Percentiles rank a stretch among this genome's conserved stretches.
phyloP scores from a whole-genome alignment of 2,113 vertebrate species.

The Cyrtonyx montezumae region DNA sequence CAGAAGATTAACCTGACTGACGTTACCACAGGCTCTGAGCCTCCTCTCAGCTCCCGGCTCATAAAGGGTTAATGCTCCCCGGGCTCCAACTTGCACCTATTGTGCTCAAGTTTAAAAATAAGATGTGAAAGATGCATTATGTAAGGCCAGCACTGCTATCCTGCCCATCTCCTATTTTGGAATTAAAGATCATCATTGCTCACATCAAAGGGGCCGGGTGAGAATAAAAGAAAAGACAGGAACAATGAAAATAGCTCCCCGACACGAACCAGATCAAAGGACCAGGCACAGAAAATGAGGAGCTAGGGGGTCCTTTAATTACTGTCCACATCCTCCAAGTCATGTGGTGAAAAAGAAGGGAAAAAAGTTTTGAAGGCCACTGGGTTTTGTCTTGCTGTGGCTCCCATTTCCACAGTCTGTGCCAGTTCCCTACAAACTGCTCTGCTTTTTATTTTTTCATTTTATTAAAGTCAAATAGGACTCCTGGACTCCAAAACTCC shows the following conservation, averaged over 20 bases:
- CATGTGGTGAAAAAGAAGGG: constrained; percentile 82
- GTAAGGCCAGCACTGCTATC: constrained; percentile 77
- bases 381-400: constrained; percentile 84
- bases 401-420: constrained; percentile 81
- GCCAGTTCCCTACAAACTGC: constrained; percentile 83
- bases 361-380: constrained; percentile 90
- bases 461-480: constrained; percentile 79
- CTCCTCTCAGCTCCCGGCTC: neutral
- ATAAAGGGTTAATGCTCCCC: constrained; percentile 51
- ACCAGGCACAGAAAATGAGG: constrained; percentile 85
- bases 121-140: constrained; percentile 81
- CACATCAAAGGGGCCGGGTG: constrained; percentile 86
- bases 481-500: constrained; percentile 77
- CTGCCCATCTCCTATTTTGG: constrained; percentile 82
- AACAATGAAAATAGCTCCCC: constrained; percentile 85
- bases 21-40: neutral
- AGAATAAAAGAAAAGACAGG: constrained; percentile 87
- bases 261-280: constrained; percentile 95
- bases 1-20: constrained; percentile 29
- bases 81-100: constrained; percentile 68
- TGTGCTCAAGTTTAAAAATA: constrained; percentile 81
- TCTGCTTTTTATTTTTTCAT: constrained; percentile 74
- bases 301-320: constrained; percentile 97
- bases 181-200: constrained; percentile 88
- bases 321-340: constrained; percentile 91